A percentile compares a stretch with the other conserved stretches of the same genome.
Conservation (phyloP, 2,113 vertebrate genomes). For the Ameiurus melas region DNA sequence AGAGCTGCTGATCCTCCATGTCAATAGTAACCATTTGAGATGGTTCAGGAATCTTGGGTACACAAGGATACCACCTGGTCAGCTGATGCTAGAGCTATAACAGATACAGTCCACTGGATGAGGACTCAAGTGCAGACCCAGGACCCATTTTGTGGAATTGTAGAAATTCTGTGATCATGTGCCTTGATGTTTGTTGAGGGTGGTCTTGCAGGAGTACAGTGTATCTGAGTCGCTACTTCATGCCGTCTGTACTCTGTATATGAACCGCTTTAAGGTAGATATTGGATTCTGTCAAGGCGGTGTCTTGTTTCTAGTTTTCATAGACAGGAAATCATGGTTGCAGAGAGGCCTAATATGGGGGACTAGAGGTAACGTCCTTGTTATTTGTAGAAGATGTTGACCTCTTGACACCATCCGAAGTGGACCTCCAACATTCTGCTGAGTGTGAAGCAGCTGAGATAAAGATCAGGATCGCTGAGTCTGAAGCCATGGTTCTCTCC, state of each 20-base stretch:
- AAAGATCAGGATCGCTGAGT: background rate
- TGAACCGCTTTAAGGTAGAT: background rate
- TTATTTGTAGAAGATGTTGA: background rate
- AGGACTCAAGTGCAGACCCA: background rate
- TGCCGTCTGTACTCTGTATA: background rate
- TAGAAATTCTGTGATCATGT: background rate
- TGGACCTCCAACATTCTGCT: background rate
- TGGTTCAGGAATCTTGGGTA: background rate
- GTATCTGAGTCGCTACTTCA: background rate
- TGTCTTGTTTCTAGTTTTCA: background rate
- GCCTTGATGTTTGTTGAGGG: background rate
- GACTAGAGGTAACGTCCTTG: background rate
- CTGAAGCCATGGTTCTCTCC: background rate
- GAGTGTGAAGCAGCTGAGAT: background rate
- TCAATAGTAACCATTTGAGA: background rate
- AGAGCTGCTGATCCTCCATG: background rate
- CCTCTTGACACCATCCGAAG: background rate
- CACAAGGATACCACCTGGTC: background rate
- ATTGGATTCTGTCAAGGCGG: background rate
- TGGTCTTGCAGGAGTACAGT: background rate
- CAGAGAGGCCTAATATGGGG: background rate
- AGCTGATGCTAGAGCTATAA: background rate
- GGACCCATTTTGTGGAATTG: background rate
- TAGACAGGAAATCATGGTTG: background rate
- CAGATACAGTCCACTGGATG: background rate